Base-by-base conservation (phyloP, 2,888 invertebrate species). In the Zhengitettix transpicula region DNA sequence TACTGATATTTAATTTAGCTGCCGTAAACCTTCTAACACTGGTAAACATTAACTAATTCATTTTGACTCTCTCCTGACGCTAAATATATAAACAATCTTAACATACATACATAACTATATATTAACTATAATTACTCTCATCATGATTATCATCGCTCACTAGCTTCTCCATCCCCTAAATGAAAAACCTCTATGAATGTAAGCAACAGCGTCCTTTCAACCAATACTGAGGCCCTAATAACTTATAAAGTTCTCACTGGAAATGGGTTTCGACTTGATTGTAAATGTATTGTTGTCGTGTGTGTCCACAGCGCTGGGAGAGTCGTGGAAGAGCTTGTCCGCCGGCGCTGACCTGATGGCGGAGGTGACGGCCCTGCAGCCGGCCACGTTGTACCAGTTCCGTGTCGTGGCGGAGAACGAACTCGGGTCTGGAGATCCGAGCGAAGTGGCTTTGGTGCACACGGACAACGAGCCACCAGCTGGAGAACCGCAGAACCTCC, bases 381-480 rank as follows among this genome's bases (percentile, higher is more conserved):
- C 75, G 1, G 69, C 73, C 3, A 71, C 70, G 53, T 64, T 67
- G 40, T 76, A 75, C 66, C 69, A 71, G 60, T 67, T 75, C 28
- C 66, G 74, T 15, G 70, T 75, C 9, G 63, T 72, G 56, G 75
- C 75, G 15, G 70, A 71, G 61, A 75, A 75, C 64, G 68, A 70
- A 9, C 69, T 75, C 15, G 75, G 75, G 0, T 67, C 69, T 17
- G 71, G 74, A 51, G 66, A 67, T 42, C 70, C 68, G 10, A 67
- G 66, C 67, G 66, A 67, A 59, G 65, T 68, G 53, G 64, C 69
- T 40, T 67, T 69, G 62, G 66, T 71, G 56, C 65, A 66, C 16
- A 70, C 69, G 28, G 65, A 68, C 12, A 67, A 67, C 42, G 68
- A 68, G 63, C 74, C 77, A 10, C 78, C 78, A 16, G 74, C 77